These are phyloP conservation scores for Mormyrus iriodes DNA, from an alignment of 2,113 vertebrate genomes.

Conservation along the genomic window DNA sequence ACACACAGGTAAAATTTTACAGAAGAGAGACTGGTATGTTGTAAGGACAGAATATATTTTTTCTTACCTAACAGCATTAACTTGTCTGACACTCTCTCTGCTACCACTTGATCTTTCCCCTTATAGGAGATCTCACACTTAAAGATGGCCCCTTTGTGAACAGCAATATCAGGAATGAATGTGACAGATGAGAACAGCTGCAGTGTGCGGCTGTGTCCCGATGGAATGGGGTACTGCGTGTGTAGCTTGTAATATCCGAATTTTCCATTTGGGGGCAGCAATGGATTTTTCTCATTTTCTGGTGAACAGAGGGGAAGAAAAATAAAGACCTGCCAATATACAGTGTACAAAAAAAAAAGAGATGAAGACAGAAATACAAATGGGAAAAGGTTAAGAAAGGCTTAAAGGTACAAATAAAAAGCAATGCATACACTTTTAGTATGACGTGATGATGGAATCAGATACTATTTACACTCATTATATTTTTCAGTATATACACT, in stretches of 20 bases:
- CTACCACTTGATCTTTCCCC: slow-evolving; percentile 64
- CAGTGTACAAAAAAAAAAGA: background rate
- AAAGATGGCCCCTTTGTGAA: slow-evolving; percentile 63
- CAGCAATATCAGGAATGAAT: slow-evolving; percentile 59
- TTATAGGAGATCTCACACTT: slow-evolving; percentile 65
- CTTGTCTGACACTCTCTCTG: slow-evolving; percentile 60
- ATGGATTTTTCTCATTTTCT: slow-evolving; percentile 53
- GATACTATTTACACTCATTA: background rate
- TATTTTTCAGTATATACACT: background rate
- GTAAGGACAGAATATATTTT: background rate
- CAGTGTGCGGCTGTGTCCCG: slow-evolving; percentile 32
- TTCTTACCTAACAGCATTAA: slow-evolving; percentile 60
- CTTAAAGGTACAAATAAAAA: background rate
- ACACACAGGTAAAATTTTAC: background rate
- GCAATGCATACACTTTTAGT: background rate
- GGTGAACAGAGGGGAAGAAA: slow-evolving; percentile 31
- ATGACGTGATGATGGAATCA: background rate
- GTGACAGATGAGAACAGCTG: slow-evolving; percentile 61
- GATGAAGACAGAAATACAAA: background rate
- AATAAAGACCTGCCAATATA: background rate
- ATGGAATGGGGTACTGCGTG: slow-evolving; percentile 48
- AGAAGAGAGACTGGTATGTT: background rate
- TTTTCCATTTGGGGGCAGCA: slow-evolving; percentile 47
- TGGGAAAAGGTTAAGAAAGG: background rate
- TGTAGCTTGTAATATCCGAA: slow-evolving; percentile 62